These are phyloP conservation scores for Brachionus rotundiformis DNA, from an alignment of 1,140 invertebrate genomes.

Conservation along the genomic window DNA sequence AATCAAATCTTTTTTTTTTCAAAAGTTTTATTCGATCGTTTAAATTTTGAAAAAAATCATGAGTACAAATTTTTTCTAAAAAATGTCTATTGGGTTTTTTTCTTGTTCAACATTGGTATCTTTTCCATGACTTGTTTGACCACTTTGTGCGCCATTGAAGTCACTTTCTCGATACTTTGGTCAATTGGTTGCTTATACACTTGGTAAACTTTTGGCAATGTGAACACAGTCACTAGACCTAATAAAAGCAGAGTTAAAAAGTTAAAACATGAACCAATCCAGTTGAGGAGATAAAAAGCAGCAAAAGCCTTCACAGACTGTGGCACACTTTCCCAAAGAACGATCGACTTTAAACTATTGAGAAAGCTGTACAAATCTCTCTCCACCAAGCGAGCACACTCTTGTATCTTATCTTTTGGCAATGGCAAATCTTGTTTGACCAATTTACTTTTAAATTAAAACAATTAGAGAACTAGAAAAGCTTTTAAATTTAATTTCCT, in stretches of 20 bases:
- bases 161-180: conserved; percentile 39
- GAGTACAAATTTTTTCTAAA: not conserved
- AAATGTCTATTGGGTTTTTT: conserved; percentile 38
- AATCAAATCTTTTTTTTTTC: not conserved
- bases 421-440: conserved; percentile 82
- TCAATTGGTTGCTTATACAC: conserved; percentile 75
- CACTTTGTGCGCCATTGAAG: not conserved
- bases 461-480: not conserved
- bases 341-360: conserved; percentile 81
- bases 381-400: conserved; percentile 78
- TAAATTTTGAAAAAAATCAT: not conserved
- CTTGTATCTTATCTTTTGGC: conserved; percentile 81
- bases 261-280: conserved; percentile 12
- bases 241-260: conserved; percentile 34
- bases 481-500: conserved; percentile 60
- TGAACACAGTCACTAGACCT: conserved; percentile 77
- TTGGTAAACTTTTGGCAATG: conserved; percentile 94
- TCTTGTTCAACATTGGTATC: conserved; percentile 51
- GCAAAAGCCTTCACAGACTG: conserved; percentile 71
- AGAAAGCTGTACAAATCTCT: conserved; percentile 79
- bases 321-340: conserved; percentile 91
- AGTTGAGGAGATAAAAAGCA: not conserved
- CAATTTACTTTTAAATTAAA: conserved; percentile 68
- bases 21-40: conserved; percentile 19
- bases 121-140: conserved; percentile 17